These are phyloP conservation scores for Raja brachyura DNA, from an alignment of 2,113 vertebrate species.

Conservation along the genomic window DNA sequence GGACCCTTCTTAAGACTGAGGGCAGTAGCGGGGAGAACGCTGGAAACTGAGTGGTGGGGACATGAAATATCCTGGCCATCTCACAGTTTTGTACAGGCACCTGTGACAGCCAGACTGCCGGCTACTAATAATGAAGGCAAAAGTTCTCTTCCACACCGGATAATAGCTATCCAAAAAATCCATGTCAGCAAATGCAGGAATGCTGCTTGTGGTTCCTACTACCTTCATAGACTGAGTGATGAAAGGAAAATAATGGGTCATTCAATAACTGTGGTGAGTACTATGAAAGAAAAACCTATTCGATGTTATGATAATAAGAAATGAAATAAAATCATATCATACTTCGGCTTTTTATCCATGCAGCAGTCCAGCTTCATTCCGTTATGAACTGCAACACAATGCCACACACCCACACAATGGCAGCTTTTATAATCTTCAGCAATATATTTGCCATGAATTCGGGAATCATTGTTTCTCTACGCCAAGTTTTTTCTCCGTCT, in stretches of 20 bases:
- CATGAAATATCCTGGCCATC: neutral
- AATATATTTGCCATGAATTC: neutral
- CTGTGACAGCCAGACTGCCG: neutral
- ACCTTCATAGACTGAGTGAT: neutral
- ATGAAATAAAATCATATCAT: constrained; percentile 20
- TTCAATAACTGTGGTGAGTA: neutral
- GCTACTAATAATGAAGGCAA: neutral
- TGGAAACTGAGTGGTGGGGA: no score
- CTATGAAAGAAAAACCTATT: neutral
- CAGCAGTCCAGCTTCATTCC: neutral
- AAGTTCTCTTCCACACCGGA: neutral
- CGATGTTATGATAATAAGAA: constrained; percentile 1
- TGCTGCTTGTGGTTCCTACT: neutral
- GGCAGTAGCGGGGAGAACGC: no score
- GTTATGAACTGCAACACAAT: no score
- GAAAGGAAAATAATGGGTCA: neutral
- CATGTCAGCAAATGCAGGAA: neutral
- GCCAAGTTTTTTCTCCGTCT: neutral
- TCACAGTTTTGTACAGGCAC: neutral
- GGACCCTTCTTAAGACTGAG: no score
- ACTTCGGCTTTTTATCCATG: neutral
- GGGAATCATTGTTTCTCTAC: neutral
- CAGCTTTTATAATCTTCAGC: constrained; percentile 6
- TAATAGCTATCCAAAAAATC: neutral
- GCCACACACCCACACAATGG: neutral